Conservation (phyloP, 2,888 invertebrate genomes). For the Tubulanus polymorphus region DNA sequence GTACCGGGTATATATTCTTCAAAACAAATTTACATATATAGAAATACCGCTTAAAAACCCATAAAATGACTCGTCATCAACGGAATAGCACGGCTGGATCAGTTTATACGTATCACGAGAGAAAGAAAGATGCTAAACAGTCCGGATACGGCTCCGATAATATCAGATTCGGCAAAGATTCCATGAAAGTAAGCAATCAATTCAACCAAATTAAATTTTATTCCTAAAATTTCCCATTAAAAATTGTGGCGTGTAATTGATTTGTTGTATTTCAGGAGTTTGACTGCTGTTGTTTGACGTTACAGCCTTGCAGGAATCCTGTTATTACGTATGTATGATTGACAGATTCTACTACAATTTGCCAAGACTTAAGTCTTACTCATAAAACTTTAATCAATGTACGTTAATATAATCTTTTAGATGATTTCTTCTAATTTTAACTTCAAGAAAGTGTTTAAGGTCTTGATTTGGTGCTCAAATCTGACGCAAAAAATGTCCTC, state of each 20-base stretch:
- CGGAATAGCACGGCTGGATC: constrained; percentile 97
- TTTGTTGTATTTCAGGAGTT: constrained; percentile 65
- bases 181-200: constrained; percentile 61
- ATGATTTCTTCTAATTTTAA: too few species aligned
- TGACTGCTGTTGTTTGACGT: constrained; percentile 93
- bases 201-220: background rate
- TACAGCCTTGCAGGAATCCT: constrained; percentile 93
- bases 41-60: background rate
- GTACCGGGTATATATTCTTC: too few species aligned
- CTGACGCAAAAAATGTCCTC: too few species aligned
- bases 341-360: constrained; percentile 4
- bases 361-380: background rate
- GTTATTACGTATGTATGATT: constrained; percentile 78
- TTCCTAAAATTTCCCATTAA: background rate
- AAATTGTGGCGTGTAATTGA: background rate
- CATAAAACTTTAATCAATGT: too few species aligned
- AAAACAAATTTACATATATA: too few species aligned
- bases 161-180: constrained; percentile 83
- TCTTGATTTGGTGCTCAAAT: too few species aligned
- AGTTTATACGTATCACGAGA: constrained; percentile 97
- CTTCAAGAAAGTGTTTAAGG: too few species aligned
- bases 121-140: constrained; percentile 86
- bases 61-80: constrained; percentile 72
- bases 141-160: constrained; percentile 78
- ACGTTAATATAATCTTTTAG: too few species aligned